A percentile compares a stretch with the other conserved stretches of the same genome.
Conservation (phyloP, 2,888 invertebrate genomes). For the Cheilosia urbana region DNA sequence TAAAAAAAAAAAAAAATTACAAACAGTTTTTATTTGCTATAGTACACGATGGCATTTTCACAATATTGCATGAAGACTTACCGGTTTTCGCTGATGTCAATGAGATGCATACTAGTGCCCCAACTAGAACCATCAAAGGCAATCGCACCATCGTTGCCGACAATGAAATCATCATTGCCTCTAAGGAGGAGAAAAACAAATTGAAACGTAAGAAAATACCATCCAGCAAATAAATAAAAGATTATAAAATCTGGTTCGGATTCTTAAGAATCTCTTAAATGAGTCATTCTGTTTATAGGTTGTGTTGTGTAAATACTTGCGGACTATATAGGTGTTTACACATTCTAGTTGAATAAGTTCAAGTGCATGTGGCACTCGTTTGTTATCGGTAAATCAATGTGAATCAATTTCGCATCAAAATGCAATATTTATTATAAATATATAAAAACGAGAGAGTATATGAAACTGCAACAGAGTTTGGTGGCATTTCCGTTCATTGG, state of each 20-base stretch:
- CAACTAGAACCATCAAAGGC: slow-evolving; percentile 66
- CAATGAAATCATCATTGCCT: slow-evolving; percentile 67
- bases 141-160: slow-evolving; percentile 61
- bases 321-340: neutral
- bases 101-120: slow-evolving; percentile 58
- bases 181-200: slow-evolving; percentile 17
- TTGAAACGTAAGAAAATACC: neutral
- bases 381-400: slow-evolving; percentile 6
- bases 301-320: neutral
- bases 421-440: neutral
- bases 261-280: slow-evolving; percentile 25
- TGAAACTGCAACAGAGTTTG: too few species aligned
- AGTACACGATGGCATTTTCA: neutral
- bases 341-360: neutral
- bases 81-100: slow-evolving; percentile 69
- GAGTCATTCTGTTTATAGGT: slow-evolving; percentile 4
- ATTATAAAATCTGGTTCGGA: slow-evolving; percentile 10
- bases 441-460: too few species aligned
- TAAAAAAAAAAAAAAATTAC: neutral
- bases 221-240: neutral
- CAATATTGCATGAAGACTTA: slow-evolving; percentile 23
- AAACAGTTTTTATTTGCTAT: neutral
- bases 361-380: neutral
- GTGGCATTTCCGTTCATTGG: too few species aligned
- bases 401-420: neutral